Evolutionary conservation across 1,140 invertebrate genomes (phyloP).

Genomic region (Pantala flavescens): DNA sequence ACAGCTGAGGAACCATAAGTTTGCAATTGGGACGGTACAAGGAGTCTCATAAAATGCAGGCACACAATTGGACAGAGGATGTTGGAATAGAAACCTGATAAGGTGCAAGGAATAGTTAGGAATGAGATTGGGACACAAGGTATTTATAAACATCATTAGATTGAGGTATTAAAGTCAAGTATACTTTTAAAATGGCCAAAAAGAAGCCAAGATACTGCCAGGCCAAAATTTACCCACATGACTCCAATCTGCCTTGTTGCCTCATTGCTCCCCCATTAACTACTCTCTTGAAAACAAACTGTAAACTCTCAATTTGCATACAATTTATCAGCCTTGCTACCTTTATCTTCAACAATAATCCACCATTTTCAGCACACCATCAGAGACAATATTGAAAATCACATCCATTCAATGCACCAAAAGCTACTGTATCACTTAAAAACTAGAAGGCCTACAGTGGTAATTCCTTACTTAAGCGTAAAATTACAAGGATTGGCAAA

Average conservation of each 20-base stretch:
- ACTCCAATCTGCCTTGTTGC: background rate
- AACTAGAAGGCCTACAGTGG: background rate
- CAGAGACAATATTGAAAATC: background rate
- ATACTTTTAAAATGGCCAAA: too few species aligned
- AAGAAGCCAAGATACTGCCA: too few species aligned
- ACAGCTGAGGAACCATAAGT: background rate
- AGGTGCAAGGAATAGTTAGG: background rate
- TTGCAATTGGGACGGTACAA: conserved; percentile 1
- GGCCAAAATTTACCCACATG: background rate
- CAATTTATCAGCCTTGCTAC: background rate
- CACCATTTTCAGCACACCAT: background rate
- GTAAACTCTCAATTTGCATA: background rate
- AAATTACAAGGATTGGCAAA: conserved; percentile 3
- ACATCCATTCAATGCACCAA: background rate
- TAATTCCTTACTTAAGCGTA: background rate
- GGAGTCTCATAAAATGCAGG: background rate
- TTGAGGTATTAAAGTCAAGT: too few species aligned
- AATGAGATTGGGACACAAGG: background rate
- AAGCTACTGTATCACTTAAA: background rate
- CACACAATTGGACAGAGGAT: conserved; percentile 5
- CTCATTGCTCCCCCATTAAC: background rate
- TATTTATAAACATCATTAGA: too few species aligned
- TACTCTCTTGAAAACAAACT: background rate
- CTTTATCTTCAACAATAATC: background rate
- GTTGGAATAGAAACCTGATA: background rate